Evolutionary conservation across 2,113 vertebrate genomes (phyloP).

Genomic region (Gymnocephalus cernua): DNA sequence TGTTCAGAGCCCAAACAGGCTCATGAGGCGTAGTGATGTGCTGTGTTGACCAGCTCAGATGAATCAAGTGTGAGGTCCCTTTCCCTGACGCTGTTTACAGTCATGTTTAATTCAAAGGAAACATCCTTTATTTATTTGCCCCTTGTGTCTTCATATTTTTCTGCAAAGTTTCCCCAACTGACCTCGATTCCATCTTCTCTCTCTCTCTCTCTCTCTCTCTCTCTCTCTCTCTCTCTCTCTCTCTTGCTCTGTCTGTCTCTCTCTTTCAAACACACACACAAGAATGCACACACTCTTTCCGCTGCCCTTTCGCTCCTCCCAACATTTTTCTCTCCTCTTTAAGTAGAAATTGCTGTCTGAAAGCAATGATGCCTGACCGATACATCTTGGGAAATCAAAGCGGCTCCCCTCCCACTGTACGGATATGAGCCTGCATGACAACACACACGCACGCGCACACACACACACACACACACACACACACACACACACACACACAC

Average conservation of each 20-base stretch:
- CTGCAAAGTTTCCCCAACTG: constrained; percentile 58
- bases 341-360: constrained; percentile 72
- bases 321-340: constrained; percentile 44
- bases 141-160: constrained; percentile 62
- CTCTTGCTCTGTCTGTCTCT: neutral
- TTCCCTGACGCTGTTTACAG: constrained; percentile 71
- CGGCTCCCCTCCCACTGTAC: constrained; percentile 50
- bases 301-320: constrained; percentile 27
- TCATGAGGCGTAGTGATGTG: constrained; percentile 1
- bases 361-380: constrained; percentile 75
- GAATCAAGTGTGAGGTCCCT: constrained; percentile 49
- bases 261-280: constrained; percentile 9
- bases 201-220: neutral
- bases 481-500: constrained; percentile 36
- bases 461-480: constrained; percentile 33
- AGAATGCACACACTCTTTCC: constrained; percentile 34
- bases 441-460: constrained; percentile 22
- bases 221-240: neutral
- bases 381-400: constrained; percentile 83
- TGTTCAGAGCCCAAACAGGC: constrained; percentile 29
- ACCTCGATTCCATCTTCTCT: constrained; percentile 32
- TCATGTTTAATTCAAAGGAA: constrained; percentile 83
- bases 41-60: constrained; percentile 49
- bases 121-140: constrained; percentile 81
- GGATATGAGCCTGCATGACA: constrained; percentile 34